Evolutionary conservation across 92 coral and sea anemone species (phyloP).

Genomic region (Palythoa grandis): DNA sequence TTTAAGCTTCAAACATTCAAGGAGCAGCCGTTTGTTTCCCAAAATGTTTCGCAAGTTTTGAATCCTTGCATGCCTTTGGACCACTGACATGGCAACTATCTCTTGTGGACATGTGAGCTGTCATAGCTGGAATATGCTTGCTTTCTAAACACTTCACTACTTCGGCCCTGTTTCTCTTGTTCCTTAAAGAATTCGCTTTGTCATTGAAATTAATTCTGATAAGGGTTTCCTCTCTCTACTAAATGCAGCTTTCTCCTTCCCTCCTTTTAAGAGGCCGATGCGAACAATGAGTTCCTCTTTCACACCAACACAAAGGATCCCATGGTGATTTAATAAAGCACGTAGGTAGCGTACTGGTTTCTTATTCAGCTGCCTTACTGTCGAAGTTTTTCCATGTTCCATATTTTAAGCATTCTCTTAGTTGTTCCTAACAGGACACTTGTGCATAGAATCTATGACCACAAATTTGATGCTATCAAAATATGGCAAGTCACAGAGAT

Average conservation of each 20-base stretch:
- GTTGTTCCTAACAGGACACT: conserved; percentile 70
- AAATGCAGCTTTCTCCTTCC: conserved; percentile 49
- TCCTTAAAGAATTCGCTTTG: conserved; percentile 23
- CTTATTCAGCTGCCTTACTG: conserved; percentile 50
- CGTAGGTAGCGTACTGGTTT: conserved; percentile 17
- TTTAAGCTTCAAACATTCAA: neutral
- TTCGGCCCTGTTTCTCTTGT: conserved; percentile 28
- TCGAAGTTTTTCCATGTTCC: conserved; percentile 55
- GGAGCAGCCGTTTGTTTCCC: neutral
- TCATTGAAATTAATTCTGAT: conserved; percentile 42
- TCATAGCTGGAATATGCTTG: conserved; percentile 43
- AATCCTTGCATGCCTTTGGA: conserved; percentile 6
- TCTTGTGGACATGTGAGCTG: conserved; percentile 40
- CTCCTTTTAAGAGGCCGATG: conserved; percentile 49
- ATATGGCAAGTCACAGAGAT: conserved; percentile 60
- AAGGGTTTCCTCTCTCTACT: conserved; percentile 51
- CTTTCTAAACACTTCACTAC: conserved; percentile 30
- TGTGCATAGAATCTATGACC: conserved; percentile 79
- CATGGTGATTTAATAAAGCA: conserved; percentile 48
- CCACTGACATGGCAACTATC: conserved; percentile 25
- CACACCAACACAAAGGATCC: conserved; percentile 39
- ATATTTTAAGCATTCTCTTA: conserved; percentile 64
- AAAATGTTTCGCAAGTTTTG: conserved; percentile 25
- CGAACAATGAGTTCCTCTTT: conserved; percentile 45
- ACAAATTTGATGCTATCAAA: conserved; percentile 65